phyloP scores from a whole-genome alignment of 1,140 invertebrate genomes.

The Sinella curviseta region DNA sequence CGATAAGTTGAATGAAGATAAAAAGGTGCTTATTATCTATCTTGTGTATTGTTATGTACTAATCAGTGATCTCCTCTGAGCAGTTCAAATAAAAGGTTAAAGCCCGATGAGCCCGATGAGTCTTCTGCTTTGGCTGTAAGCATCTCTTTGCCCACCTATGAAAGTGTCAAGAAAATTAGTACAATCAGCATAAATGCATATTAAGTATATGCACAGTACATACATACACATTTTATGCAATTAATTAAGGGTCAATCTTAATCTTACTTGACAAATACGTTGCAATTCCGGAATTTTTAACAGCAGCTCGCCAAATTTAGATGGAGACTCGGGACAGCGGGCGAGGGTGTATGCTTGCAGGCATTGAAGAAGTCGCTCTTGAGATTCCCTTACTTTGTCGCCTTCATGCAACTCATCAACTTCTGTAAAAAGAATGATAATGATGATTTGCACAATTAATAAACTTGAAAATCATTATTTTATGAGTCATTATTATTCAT shows the following conservation, averaged over 20 bases:
- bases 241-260: constrained; percentile 51
- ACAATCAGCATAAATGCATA: constrained; percentile 25
- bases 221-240: constrained; percentile 52
- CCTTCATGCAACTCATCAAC: constrained; percentile 87
- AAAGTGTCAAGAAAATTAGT: background rate
- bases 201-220: constrained; percentile 13
- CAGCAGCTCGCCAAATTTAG: constrained; percentile 91
- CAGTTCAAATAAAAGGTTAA: constrained; percentile 93
- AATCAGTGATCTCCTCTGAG: constrained; percentile 83
- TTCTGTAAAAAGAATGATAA: constrained; percentile 60
- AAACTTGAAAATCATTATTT: background rate
- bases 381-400: constrained; percentile 85
- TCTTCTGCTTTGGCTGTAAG: constrained; percentile 67
- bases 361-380: constrained; percentile 90
- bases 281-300: constrained; percentile 91
- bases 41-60: background rate
- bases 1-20: background rate
- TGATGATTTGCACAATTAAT: constrained; percentile 2
- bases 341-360: constrained; percentile 86
- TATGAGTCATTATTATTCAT: background rate
- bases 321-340: constrained; percentile 87
- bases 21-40: constrained; percentile 5
- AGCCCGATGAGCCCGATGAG: constrained; percentile 78
- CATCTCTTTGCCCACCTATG: constrained; percentile 86
- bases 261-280: constrained; percentile 80